Percentiles rank a stretch among this genome's conserved stretches.
These are phyloP conservation scores for Ceratina calcarata DNA, from an alignment of 1,140 invertebrate species.

Conservation along the genomic window DNA sequence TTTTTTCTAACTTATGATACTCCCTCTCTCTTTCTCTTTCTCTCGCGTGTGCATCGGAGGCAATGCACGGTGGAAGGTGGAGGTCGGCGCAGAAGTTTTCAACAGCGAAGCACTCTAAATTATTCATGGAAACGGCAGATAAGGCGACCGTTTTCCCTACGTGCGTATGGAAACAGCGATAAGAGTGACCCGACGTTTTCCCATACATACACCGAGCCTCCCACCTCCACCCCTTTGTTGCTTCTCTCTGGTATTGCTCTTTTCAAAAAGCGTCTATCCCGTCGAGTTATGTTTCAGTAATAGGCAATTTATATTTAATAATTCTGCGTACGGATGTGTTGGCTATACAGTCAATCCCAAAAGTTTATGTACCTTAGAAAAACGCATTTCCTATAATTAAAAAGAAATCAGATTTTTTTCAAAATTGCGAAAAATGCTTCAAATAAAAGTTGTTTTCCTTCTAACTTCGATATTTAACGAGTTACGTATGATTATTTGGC, in stretches of 20 bases:
- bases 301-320: background rate
- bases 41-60: background rate
- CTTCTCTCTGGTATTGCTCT: constrained; percentile 2
- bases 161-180: constrained; percentile 65
- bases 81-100: constrained; percentile 57
- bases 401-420: no score
- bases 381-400: no score
- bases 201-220: constrained; percentile 37
- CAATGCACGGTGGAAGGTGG: constrained; percentile 9
- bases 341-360: no score
- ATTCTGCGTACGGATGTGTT: no score
- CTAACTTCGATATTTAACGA: no score
- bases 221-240: constrained; percentile 25
- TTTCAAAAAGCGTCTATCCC: constrained; percentile 5
- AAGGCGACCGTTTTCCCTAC: constrained; percentile 65
- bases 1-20: background rate
- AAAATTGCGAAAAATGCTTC: no score
- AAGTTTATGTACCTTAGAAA: no score
- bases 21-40: background rate
- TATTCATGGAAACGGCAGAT: constrained; percentile 69
- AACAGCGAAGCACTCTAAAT: constrained; percentile 64
- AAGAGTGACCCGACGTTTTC: constrained; percentile 60
- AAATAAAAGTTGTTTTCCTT: no score
- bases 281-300: background rate
- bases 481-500: no score